phyloP scores from a whole-genome alignment of 1,140 invertebrate species.

The Matsumurasca onukii region DNA sequence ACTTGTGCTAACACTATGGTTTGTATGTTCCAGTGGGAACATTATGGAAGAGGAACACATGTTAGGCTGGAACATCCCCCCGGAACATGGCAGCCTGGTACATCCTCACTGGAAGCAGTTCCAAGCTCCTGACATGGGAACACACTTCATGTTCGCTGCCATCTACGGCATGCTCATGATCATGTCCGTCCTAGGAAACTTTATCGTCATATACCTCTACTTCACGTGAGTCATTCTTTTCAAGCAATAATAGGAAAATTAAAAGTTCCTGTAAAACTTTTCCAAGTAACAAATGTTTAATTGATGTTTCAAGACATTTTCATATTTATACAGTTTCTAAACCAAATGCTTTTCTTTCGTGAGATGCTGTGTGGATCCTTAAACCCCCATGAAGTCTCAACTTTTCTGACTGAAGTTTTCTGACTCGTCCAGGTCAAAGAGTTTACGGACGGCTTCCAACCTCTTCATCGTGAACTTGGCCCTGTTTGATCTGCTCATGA shows the following conservation, averaged over 20 bases:
- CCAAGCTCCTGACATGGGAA: conserved; percentile 65
- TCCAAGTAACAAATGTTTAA: too few relatives aligned
- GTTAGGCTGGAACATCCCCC: conserved; percentile 68
- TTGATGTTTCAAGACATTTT: too few relatives aligned
- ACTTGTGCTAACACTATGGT: background rate
- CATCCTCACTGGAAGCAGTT: conserved; percentile 72
- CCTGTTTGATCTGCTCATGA: conserved; percentile 73
- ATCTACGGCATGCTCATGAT: conserved; percentile 69
- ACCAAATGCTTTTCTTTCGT: too few relatives aligned
- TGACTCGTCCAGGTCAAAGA: conserved; percentile 62
- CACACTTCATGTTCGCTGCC: conserved; percentile 71
- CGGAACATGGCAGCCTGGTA: conserved; percentile 65
- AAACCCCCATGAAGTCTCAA: too few relatives aligned
- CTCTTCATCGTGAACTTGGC: conserved; percentile 78
- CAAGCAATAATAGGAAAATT: too few relatives aligned
- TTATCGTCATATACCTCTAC: conserved; percentile 81
- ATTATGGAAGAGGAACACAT: conserved; percentile 36
- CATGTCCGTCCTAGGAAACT: conserved; percentile 70
- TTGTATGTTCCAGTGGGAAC: conserved; percentile 1
- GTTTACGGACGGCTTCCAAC: conserved; percentile 74
- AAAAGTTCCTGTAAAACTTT: too few relatives aligned
- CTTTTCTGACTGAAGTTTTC: too few relatives aligned
- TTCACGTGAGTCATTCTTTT: conserved; percentile 66
- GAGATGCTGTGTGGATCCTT: too few relatives aligned
- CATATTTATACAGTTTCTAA: too few relatives aligned